phyloP scores from a whole-genome alignment of 2,888 invertebrate species.

The Spodoptera littoralis region DNA sequence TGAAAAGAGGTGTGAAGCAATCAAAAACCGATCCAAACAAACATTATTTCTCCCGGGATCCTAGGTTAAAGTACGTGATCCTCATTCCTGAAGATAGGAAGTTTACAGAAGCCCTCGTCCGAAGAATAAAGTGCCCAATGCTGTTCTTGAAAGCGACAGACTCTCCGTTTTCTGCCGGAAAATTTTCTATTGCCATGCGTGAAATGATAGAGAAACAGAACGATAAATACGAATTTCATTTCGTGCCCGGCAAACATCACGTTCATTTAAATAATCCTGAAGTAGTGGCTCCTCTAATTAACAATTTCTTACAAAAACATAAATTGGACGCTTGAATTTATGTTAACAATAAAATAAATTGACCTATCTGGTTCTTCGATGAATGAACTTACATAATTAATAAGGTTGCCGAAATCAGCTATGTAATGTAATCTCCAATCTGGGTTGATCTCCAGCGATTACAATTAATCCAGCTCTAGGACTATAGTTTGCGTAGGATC shows the following conservation, averaged over 20 bases:
- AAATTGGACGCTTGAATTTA: constrained; percentile 56
- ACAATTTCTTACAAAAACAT: constrained; percentile 86
- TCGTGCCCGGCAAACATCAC: constrained; percentile 92
- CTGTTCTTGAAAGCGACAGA: constrained; percentile 90
- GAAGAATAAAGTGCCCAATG: constrained; percentile 89
- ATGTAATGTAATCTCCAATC: too few species aligned
- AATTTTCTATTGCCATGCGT: constrained; percentile 87
- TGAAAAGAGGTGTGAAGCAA: constrained; percentile 88
- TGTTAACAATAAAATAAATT: too few species aligned
- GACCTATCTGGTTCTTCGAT: too few species aligned
- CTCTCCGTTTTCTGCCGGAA: constrained; percentile 87
- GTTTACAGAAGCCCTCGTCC: constrained; percentile 87
- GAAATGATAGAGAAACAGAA: constrained; percentile 86
- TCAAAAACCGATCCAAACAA: constrained; percentile 88
- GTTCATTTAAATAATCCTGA: constrained; percentile 92
- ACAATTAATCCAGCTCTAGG: too few species aligned
- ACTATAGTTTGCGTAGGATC: too few species aligned
- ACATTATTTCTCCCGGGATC: constrained; percentile 90
- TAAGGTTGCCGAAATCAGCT: too few species aligned
- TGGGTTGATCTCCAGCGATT: too few species aligned
- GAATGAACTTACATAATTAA: too few species aligned
- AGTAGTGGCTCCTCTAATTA: constrained; percentile 86
- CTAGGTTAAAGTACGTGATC: constrained; percentile 88
- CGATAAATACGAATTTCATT: constrained; percentile 88
- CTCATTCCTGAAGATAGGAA: constrained; percentile 86